A percentile compares a stretch with the other conserved stretches of the same genome.
phyloP scores from a whole-genome alignment of 2,113 vertebrate species.

The Scomber scombrus region DNA sequence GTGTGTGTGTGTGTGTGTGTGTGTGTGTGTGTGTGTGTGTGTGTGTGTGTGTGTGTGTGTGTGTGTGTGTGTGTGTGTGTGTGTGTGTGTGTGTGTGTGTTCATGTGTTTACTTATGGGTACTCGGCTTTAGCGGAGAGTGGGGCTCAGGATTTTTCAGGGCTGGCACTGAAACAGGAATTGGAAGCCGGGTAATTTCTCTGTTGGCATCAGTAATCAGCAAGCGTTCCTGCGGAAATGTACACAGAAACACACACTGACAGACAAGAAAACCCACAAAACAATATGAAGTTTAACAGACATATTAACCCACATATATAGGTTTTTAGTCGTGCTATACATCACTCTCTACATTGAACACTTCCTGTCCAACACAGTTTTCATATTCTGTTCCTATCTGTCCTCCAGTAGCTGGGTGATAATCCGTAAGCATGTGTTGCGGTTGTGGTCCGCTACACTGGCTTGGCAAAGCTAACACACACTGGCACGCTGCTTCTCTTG shows the following conservation, averaged over 20 bases:
- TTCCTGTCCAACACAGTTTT: not conserved
- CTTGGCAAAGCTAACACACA: slow-evolving; percentile 36
- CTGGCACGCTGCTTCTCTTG: slow-evolving; percentile 23
- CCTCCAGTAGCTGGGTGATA: slow-evolving; percentile 40
- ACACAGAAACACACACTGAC: slow-evolving; percentile 15
- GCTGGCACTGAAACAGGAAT: slow-evolving; percentile 40
- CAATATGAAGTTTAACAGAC: not conserved
- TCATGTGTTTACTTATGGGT: not conserved
- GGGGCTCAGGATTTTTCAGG: slow-evolving; percentile 21
- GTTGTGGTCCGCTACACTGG: slow-evolving; percentile 33
- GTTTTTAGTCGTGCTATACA: not conserved
- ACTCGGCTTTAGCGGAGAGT: not conserved
- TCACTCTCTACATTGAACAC: not conserved
- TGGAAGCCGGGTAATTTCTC: slow-evolving; percentile 41
- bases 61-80: not conserved
- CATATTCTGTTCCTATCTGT: not conserved
- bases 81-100: not conserved
- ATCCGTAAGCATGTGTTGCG: slow-evolving; percentile 45
- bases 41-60: not conserved
- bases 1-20: not conserved
- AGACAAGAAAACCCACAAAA: not conserved
- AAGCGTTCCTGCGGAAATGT: slow-evolving; percentile 5
- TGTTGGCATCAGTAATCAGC: slow-evolving; percentile 42
- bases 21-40: not conserved
- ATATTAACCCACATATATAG: not conserved